These are phyloP conservation scores for Oncopodura yosiiana DNA, from an alignment of 1,140 invertebrate genomes.

Conservation along the genomic window DNA sequence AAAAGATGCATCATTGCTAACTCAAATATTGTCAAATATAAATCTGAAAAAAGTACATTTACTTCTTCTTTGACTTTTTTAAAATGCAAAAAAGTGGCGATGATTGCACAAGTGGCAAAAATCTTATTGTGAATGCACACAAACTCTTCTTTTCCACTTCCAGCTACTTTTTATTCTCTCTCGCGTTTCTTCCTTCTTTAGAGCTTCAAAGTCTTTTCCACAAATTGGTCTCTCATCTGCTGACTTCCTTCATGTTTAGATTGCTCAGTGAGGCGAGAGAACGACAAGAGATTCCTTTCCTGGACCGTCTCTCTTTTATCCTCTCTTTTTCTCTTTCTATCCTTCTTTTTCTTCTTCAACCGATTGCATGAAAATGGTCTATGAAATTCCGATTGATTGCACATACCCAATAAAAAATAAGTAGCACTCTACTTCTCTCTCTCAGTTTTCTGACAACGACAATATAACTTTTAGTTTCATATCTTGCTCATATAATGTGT, in stretches of 20 bases:
- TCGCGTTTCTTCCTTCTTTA: too few relatives aligned
- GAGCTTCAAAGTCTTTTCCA: constrained; percentile 18
- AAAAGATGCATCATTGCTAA: too few relatives aligned
- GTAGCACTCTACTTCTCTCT: not conserved
- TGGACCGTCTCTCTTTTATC: constrained; percentile 26
- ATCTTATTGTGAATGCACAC: too few relatives aligned
- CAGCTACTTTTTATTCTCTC: too few relatives aligned
- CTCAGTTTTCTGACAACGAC: too few relatives aligned
- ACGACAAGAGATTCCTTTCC: constrained; percentile 32
- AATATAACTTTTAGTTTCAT: too few relatives aligned
- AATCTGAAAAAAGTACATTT: not conserved
- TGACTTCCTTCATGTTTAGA: constrained; percentile 31
- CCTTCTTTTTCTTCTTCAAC: too few relatives aligned
- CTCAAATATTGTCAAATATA: too few relatives aligned
- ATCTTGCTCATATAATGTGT: too few relatives aligned
- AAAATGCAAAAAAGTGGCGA: not conserved
- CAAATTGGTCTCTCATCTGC: constrained; percentile 33
- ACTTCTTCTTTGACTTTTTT: not conserved
- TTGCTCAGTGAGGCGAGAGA: constrained; percentile 25
- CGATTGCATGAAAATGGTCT: constrained; percentile 29
- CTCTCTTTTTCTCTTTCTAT: too few relatives aligned
- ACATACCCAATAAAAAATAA: constrained; percentile 18
- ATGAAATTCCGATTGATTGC: constrained; percentile 28
- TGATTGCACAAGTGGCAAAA: constrained; percentile 7
- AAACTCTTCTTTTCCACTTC: too few relatives aligned